A percentile compares a stretch with the other conserved stretches of the same genome.
Evolutionary conservation across 2,113 vertebrate genomes (phyloP).

Genomic region (Dipodomys merriami): DNA sequence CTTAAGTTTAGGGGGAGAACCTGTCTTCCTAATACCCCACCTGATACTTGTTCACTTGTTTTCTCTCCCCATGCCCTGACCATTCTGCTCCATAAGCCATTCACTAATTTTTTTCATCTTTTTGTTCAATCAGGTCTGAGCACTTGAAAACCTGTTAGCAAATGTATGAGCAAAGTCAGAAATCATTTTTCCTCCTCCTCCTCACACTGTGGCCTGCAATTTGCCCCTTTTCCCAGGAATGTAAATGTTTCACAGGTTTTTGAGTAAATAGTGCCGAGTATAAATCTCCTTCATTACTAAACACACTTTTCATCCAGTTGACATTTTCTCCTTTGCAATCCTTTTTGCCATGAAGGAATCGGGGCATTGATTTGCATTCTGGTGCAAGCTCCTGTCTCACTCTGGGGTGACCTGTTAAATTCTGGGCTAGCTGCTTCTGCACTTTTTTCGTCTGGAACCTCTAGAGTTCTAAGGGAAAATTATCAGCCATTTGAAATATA

Average conservation of each 20-base stretch:
- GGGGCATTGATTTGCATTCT: slow-evolving; percentile 26
- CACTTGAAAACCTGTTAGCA: not conserved
- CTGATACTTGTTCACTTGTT: not conserved
- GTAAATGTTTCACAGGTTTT: slow-evolving; percentile 16
- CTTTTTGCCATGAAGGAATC: slow-evolving; percentile 10
- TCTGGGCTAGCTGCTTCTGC: not conserved
- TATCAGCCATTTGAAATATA: slow-evolving; percentile 21
- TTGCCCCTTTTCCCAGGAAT: not conserved
- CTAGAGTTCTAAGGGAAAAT: not conserved
- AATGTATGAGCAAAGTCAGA: not conserved
- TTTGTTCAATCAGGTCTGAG: not conserved
- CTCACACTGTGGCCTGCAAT: not conserved
- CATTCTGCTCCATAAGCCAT: not conserved
- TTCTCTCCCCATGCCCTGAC: not conserved
- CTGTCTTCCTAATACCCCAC: not conserved
- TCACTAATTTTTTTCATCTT: not conserved
- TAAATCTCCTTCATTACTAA: not conserved
- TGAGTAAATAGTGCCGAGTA: not conserved
- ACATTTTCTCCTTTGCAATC: not conserved
- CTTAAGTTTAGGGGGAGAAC: not conserved
- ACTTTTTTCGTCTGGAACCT: not conserved
- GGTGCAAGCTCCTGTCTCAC: not conserved
- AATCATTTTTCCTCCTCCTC: not conserved
- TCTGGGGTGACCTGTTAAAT: not conserved
- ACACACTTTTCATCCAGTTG: not conserved